Base-by-base conservation (phyloP, 2,888 invertebrate species). In the Strigamia maritima region DNA sequence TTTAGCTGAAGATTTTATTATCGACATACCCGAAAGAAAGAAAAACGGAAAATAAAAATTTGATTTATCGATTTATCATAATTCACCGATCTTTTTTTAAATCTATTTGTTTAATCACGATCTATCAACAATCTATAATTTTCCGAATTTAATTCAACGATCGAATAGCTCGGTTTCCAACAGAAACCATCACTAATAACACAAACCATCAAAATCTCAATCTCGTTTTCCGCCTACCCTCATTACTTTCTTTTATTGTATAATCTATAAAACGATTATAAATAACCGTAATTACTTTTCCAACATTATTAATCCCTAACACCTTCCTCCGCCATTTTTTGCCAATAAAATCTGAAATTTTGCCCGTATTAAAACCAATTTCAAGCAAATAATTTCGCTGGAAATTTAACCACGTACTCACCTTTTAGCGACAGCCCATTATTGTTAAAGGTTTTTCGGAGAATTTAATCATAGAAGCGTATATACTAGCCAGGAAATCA, bases 281-380 rank as follows among this genome's bases (percentile, higher is more conserved):
- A 70, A 70, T 70, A 70, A 70, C 70, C 70, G 28, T 70, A 70
- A 70, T 70, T 70, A 70, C 70, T 70, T 70, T 70, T 70, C 70
- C 70, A 70, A 70, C 70, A 28, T 70, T 70, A 70, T 70, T 70
- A 70, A 70, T 70, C 70, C 28, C n/a, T n/a, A 54, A 70, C 70
- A 70, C 70, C 70, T 70, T 28, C 70, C 70, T 26, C 24, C 70
- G 70, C 70, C 70, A 70, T 70, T 70, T 70, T 70, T 70, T 26
- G 24, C 28, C 70, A 70, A 70, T 70, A 70, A 70, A 70, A 70
- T 70, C 26, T 28, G 12, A 28, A 70, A 70, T 70, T 70, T 70
- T 65, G 12, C 10, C 70, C 14, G 10, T 12, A 70, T 70, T 12
- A 70, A 70, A 70, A 28, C 70, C 24, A 10, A 14, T 26, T 4